Percentiles rank a stretch among this genome's conserved stretches.
Conservation (phyloP, 2,888 invertebrate species). For the Campoplex nolae region DNA sequence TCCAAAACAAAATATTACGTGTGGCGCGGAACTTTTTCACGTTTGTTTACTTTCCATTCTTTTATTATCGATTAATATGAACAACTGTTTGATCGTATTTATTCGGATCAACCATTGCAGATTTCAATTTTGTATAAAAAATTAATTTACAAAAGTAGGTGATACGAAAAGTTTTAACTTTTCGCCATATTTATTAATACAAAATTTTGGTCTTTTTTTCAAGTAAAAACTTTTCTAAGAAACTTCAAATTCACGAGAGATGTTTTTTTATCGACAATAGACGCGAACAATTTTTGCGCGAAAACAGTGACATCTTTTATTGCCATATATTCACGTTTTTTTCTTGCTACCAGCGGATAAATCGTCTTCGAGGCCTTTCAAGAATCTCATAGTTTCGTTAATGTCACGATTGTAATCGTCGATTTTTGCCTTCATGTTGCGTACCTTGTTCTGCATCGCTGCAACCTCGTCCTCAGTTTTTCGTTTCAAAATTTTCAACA, state of each 20-base stretch:
- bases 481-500: slow-evolving; percentile 74
- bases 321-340: slow-evolving; percentile 35
- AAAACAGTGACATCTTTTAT: background rate
- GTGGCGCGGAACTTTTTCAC: background rate
- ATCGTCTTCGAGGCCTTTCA: slow-evolving; percentile 75
- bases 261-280: background rate
- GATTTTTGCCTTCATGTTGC: slow-evolving; percentile 75
- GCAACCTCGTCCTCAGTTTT: slow-evolving; percentile 77
- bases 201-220: background rate
- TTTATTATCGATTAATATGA: background rate
- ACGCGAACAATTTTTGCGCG: background rate
- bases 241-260: background rate
- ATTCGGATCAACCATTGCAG: no score
- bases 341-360: slow-evolving; percentile 69
- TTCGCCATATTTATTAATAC: background rate
- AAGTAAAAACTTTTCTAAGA: background rate
- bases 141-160: background rate
- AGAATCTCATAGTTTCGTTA: slow-evolving; percentile 76
- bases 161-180: background rate
- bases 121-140: no score
- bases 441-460: slow-evolving; percentile 75
- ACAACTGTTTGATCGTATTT: no score
- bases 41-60: background rate
- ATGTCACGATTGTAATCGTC: slow-evolving; percentile 77
- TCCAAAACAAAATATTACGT: background rate